Evolutionary conservation across 2,888 invertebrate species (phyloP), one percentile per base, ranked within the genome.

Genomic region (Megastigmus dorsalis): DNA sequence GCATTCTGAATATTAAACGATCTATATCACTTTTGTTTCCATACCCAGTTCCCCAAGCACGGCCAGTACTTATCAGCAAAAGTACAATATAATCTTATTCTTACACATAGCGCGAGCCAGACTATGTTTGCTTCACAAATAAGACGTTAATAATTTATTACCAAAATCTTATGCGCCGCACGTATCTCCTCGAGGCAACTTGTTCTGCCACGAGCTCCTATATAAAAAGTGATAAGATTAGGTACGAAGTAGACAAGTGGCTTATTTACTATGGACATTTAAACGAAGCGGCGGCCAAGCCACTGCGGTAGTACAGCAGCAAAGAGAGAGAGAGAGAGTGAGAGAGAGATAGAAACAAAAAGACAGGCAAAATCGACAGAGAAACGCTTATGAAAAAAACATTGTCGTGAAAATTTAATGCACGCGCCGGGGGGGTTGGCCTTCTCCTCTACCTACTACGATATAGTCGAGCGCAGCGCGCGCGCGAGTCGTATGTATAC

Each of bases 221-320:
- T 36, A 55, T 68, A 62, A 74, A 62, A 74, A 74, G 68, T 68
- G 68, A 68, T 68, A 63, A 74, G 28, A 74, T 74, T 74, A 65
- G 54, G 60, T 68, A 74, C 62, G 48, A 60, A 74, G 67, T 74
- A 68, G 62, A 67, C 67, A 73, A 71, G 63, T 65, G 55, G 43
- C 55, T 62, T 63, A 48, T 74, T 55, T 45, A 45, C 66, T 68
- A 62, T 54, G 62, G 43, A 54, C 67, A 60, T 68, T 60, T 55
- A 62, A 67, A 54, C 62, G 43, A 69, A 55, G 62, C 38, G 26
- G n/a, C n/a, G n/a, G 65, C 36, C 26, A 4, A n/a, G n/a, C n/a
- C n/a, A n/a, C n/a, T 28, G 38, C 48, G 48, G 6, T 3, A 7
- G n/a, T n/a, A n/a, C n/a, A n/a, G 36, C 10, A 10, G 30, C 36